Percentiles rank a stretch among this genome's conserved stretches.
Evolutionary conservation across 2,797 vertebrate species (phyloP).

Genomic region (Staurois parvus): DNA sequence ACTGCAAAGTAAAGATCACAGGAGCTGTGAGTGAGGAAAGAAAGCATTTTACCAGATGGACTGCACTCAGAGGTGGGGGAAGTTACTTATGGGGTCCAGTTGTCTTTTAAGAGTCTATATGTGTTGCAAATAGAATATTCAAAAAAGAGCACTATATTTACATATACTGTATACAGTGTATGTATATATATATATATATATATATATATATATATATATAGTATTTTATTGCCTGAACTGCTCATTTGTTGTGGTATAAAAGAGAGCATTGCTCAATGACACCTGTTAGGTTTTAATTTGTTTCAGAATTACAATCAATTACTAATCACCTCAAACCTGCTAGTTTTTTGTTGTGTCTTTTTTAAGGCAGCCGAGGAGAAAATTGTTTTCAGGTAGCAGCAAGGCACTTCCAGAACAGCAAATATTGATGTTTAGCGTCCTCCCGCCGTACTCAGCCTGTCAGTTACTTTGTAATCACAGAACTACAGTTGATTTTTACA

Average conservation of each 20-base stretch:
- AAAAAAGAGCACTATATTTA: too few relatives aligned
- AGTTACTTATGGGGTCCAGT: too few relatives aligned
- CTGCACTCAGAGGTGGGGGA: too few relatives aligned
- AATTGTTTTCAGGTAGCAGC: slow-evolving; percentile 60
- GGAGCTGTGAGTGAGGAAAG: too few relatives aligned
- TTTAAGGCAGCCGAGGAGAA: slow-evolving; percentile 47
- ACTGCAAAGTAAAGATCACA: too few relatives aligned
- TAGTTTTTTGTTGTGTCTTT: slow-evolving; percentile 58
- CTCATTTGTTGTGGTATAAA: slow-evolving; percentile 19
- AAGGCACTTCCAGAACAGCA: slow-evolving; percentile 43
- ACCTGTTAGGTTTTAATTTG: slow-evolving; percentile 37
- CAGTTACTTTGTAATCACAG: slow-evolving; percentile 45
- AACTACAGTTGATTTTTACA: slow-evolving; percentile 37
- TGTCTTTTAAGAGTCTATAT: too few relatives aligned
- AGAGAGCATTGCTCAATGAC: slow-evolving; percentile 26
- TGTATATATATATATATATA: too few relatives aligned
- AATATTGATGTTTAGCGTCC: slow-evolving; percentile 58
- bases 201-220: too few relatives aligned
- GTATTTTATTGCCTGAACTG: neutral
- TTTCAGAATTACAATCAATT: slow-evolving; percentile 48
- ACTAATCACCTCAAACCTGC: slow-evolving; percentile 56
- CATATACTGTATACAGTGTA: too few relatives aligned
- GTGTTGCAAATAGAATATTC: too few relatives aligned
- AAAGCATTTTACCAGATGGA: too few relatives aligned
- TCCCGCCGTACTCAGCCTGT: slow-evolving; percentile 46